These are phyloP conservation scores for Carollia perspicillata DNA, from an alignment of 2,113 vertebrate genomes.

Conservation along the genomic window DNA sequence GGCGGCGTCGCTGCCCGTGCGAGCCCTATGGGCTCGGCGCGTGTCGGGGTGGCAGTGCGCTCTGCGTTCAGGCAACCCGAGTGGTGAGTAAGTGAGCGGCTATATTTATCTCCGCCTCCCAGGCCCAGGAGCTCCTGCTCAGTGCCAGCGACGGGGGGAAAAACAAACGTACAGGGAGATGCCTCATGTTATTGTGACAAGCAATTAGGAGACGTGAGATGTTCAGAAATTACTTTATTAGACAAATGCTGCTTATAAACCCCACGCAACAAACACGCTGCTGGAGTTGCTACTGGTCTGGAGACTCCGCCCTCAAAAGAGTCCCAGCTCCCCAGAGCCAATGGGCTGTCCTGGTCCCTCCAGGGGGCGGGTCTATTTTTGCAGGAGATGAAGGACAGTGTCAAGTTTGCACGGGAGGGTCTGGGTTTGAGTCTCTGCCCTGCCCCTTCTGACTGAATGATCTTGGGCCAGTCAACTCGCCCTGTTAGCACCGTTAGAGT, in stretches of 20 bases:
- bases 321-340: not conserved
- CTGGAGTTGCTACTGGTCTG: constrained; percentile 53
- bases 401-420: not conserved
- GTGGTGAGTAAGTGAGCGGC: constrained; percentile 49
- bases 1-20: fast-evolving
- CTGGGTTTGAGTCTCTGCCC: not conserved
- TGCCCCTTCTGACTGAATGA: not conserved
- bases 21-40: fast-evolving
- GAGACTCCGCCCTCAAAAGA: not conserved
- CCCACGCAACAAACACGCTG: constrained; percentile 65
- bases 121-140: not conserved
- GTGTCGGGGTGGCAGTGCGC: not conserved
- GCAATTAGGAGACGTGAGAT: constrained; percentile 79
- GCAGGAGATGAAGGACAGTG: not conserved
- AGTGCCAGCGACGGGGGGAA: not conserved
- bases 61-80: not conserved
- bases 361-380: fast-evolving
- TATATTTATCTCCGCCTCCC: constrained; percentile 70
- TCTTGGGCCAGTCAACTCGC: not conserved
- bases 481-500: fast-evolving
- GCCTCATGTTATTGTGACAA: constrained; percentile 76
- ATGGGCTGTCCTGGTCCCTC: not conserved
- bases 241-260: constrained; percentile 77
- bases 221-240: constrained; percentile 81
- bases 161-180: constrained; percentile 31